Base-by-base conservation (phyloP, 2,797 vertebrate genomes). In the Columba guinea region DNA sequence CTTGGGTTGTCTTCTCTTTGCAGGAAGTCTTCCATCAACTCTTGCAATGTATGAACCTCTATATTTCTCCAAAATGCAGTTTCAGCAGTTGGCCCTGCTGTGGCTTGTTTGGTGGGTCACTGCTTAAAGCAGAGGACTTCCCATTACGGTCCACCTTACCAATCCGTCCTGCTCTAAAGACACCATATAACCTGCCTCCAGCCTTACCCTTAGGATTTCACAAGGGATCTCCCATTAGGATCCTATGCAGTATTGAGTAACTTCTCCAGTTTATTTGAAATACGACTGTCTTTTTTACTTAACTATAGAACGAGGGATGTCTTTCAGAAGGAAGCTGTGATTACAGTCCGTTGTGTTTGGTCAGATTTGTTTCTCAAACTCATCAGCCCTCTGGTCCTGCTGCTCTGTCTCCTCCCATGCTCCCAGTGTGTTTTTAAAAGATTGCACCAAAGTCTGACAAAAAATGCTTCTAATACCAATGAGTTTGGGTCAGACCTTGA, bases 1-100 rank as follows among this genome's bases (percentile, higher is more conserved):
- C 62, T 71, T 85, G 81, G 84, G 89, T 89, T 93, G 49, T 69
- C 90, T 71, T 83, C 84, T 92, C 78, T 83, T 93, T 51, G 32
- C 74, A 91, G 95, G 96, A 97, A 96, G 92, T 87, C 65, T 93
- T 96, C 79, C 94, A 95, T 96, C 94, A 96, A 35, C 21, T 81
- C 83, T 65, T 90, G 81, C 75, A 85, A 87, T 0, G 13, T 65
- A 59, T 39, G 56, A 69, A 89, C 65, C 56, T 63, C 53, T 69
- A 13, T 64, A 46, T n/a, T 19, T n/a, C 83, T 91, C 86, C 69
- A 90, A 83, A 94, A 87, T 4, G 51, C 62, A 34, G 46, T 65
- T 94, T 93, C 90, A 96, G 88, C 88, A 71, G 46, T 48, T 87
- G 88, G 51, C 21, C 22, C 35, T 83, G 56, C 49, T 68, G 44